Conservation (phyloP, 2,888 invertebrate genomes). For the Drosophila atripex region DNA sequence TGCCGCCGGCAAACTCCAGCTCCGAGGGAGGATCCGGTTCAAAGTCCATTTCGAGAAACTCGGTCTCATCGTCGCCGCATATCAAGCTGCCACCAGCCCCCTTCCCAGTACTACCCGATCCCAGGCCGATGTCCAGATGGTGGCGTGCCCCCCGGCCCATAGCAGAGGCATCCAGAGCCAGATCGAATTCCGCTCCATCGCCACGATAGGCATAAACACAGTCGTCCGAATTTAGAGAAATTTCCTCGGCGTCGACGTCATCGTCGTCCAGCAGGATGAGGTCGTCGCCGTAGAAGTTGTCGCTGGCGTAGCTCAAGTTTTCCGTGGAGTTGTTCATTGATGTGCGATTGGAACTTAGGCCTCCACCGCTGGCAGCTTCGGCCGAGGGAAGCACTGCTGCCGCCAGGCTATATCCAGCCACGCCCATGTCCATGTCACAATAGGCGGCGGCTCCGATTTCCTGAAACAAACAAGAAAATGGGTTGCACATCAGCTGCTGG, state of each 20-base stretch:
- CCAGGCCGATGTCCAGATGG: conserved; percentile 47
- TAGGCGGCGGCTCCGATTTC: conserved; percentile 50
- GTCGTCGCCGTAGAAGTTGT: conserved; percentile 82
- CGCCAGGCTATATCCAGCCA: conserved; percentile 30
- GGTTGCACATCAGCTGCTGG: background rate
- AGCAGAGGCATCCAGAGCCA: conserved; percentile 46
- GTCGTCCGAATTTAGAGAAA: conserved; percentile 83
- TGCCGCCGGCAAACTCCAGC: conserved; percentile 73
- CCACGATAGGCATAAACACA: conserved; percentile 84
- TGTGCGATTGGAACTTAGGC: conserved; percentile 77
- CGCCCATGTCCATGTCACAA: conserved; percentile 55
- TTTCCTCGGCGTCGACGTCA: conserved; percentile 80
- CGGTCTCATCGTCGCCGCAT: conserved; percentile 82
- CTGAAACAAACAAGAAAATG: conserved; percentile 22
- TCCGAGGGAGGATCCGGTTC: conserved; percentile 84
- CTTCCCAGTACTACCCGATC: conserved; percentile 19
- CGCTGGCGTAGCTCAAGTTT: conserved; percentile 83
- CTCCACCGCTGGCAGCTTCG: conserved; percentile 50
- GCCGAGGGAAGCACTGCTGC: conserved; percentile 64
- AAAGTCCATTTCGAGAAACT: conserved; percentile 84
- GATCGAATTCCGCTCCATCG: conserved; percentile 80
- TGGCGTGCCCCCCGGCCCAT: conserved; percentile 50
- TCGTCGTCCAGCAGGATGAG: conserved; percentile 79
- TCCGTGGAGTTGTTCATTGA: conserved; percentile 83
- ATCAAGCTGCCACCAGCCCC: conserved; percentile 48